Evolutionary conservation across 2,797 vertebrate species (phyloP).

Genomic region (Megaceryle alcyon): DNA sequence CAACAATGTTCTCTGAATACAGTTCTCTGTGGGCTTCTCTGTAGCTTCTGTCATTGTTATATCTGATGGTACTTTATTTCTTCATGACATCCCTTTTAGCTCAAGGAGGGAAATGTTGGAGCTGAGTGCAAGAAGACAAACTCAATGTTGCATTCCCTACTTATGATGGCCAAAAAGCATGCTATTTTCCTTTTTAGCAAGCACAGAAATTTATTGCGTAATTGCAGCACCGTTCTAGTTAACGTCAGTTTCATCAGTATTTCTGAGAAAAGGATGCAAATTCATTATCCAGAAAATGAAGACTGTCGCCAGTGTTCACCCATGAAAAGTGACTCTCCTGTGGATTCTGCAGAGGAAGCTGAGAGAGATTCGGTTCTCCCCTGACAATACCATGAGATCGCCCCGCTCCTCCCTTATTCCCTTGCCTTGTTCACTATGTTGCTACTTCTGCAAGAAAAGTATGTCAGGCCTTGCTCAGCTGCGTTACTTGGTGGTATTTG

Average conservation of each 20-base stretch:
- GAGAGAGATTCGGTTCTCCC: not conserved
- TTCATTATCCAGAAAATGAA: not conserved
- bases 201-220: not conserved
- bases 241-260: not conserved
- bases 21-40: not conserved
- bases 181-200: not conserved
- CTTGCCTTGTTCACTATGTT: not conserved
- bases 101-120: not conserved
- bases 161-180: not conserved
- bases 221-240: not conserved
- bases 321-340: not conserved
- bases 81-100: not conserved
- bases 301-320: not conserved
- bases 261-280: not conserved
- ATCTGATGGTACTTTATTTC: not conserved
- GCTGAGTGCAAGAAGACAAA: not conserved
- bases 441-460: not conserved
- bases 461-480: not conserved
- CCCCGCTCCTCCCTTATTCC: not conserved
- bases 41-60: not conserved
- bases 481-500: rapidly evolving
- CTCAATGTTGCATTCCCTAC: not conserved
- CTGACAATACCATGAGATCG: not conserved
- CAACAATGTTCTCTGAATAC: not conserved
- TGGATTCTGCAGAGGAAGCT: not conserved